A percentile compares a stretch with the other conserved stretches of the same genome.
These are phyloP conservation scores for Ceuthmochares aereus DNA, from an alignment of 2,113 vertebrate species.

Conservation along the genomic window DNA sequence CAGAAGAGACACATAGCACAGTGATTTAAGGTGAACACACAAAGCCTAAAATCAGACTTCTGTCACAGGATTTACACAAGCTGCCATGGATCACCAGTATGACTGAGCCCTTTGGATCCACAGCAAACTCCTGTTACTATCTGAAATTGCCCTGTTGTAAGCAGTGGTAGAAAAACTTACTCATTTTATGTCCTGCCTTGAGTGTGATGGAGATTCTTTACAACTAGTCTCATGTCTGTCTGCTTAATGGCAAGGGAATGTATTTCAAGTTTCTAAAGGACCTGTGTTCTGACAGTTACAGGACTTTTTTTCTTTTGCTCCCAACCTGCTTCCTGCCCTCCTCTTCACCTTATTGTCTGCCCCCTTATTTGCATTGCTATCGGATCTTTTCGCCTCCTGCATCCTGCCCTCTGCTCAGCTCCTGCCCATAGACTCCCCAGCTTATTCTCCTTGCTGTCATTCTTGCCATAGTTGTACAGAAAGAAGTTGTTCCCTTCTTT, in stretches of 20 bases:
- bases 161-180: background rate
- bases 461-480: background rate
- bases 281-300: background rate
- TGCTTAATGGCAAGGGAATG: background rate
- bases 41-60: background rate
- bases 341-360: background rate
- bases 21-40: background rate
- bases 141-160: background rate
- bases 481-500: background rate
- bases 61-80: background rate
- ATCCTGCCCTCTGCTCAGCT: background rate
- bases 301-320: background rate
- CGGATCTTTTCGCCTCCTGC: background rate
- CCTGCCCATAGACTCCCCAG: fast-evolving
- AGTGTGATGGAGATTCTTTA: background rate
- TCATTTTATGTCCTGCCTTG: background rate
- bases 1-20: background rate
- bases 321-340: background rate
- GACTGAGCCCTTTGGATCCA: background rate
- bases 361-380: background rate
- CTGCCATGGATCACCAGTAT: background rate
- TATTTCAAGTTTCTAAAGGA: background rate
- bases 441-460: background rate
- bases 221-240: background rate
- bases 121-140: background rate